Conservation (phyloP, 2,888 invertebrate species). For the Scrobipalpa costella region DNA sequence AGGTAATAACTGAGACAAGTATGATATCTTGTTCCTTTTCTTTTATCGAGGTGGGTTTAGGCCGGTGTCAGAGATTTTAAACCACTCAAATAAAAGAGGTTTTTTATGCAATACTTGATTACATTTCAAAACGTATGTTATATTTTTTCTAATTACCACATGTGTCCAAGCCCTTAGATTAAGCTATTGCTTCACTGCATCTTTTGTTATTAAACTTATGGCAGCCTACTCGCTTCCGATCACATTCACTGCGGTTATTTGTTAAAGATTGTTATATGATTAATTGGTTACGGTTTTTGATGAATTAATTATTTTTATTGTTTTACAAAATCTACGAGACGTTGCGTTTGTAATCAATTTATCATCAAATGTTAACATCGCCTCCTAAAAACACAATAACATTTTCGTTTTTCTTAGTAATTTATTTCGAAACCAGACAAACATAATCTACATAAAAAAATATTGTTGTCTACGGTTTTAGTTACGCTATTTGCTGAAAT, state of each 20-base stretch:
- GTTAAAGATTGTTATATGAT: background rate
- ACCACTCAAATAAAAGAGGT: too few species aligned
- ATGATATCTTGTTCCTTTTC: too few species aligned
- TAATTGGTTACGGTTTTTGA: background rate
- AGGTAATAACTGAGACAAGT: too few species aligned
- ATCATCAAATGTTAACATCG: background rate
- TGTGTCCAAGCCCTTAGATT: conserved; percentile 25
- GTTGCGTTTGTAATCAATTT: too few species aligned
- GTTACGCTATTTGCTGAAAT: background rate
- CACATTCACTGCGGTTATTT: conserved; percentile 3
- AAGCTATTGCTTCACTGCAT: conserved; percentile 37
- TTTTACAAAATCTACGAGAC: background rate
- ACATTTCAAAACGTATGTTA: too few species aligned
- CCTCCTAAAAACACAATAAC: background rate
- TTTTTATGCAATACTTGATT: too few species aligned
- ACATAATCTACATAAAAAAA: background rate
- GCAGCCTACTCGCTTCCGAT: conserved; percentile 5
- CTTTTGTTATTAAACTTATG: conserved; percentile 17
- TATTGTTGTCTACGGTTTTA: background rate
- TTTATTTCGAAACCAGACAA: background rate
- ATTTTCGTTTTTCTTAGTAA: background rate
- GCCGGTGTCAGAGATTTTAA: too few species aligned
- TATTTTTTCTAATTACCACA: too few species aligned
- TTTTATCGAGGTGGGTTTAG: too few species aligned
- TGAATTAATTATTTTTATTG: background rate